Evolutionary conservation across 2,888 invertebrate species (phyloP), one percentile per base, ranked within the genome.

Genomic region (Rhingia campestris): DNA sequence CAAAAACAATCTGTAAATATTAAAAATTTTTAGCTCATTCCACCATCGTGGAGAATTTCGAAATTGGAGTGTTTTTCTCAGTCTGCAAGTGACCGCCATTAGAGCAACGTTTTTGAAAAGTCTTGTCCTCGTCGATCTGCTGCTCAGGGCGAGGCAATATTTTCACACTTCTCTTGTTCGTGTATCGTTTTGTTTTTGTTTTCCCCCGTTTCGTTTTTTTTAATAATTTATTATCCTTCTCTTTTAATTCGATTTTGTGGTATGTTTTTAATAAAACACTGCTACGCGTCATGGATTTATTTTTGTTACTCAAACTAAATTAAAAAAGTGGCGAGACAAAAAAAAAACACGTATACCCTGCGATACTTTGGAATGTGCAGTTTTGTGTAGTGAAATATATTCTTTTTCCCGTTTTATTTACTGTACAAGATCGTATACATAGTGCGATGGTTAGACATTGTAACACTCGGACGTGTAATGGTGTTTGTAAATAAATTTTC

Each of bases 61-160:
- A 66, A 54, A 75, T 70, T 22, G 1, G 84, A 80, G 84, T 80
- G 75, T n/a, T 59, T 75, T 79, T 56, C 58, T 74, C 70, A 84
- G 84, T 84, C 80, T 59, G 45, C 74, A 70, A 70, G 84, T 84
- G 70, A 70, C 64, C 80, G 84, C 59, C 84, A 61, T 12, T 22
- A 70, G 70, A 84, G 70, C 7, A 80, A 70, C 79, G 74, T 74
- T 22, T 22, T 84, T 58, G 22, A 12, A 58, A 53, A 51, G 22
- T 45, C 41, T 51, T 37, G 47, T 67, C 32, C 63, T 74, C 73
- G 53, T 53, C 58, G 63, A 69, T 79, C 74, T 82, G 56, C 72
- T 22, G 22, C 73, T 82, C 49, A 67, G 41, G 73, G 67, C 45
- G 72, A 82, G 79, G 79, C 73, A 14, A 9, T 14, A 10, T 22